phyloP scores from a whole-genome alignment of 2,888 invertebrate species.

The Drosophila atripex region DNA sequence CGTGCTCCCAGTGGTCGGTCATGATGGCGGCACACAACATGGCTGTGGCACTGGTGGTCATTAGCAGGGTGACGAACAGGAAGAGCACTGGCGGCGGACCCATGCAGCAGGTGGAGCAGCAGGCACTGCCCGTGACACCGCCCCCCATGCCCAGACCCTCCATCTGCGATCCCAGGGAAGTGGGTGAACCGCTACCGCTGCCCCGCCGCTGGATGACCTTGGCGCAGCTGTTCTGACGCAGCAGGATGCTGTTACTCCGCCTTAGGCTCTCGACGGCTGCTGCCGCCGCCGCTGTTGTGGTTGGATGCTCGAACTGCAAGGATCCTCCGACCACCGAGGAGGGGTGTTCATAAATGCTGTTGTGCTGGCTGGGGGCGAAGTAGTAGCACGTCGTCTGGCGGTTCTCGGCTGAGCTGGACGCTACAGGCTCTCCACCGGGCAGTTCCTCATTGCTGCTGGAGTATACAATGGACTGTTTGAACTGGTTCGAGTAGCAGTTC shows the following conservation, averaged over 20 bases:
- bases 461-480: constrained; percentile 81
- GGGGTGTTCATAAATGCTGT: constrained; percentile 83
- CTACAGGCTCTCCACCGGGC: constrained; percentile 44
- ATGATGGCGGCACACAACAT: constrained; percentile 93
- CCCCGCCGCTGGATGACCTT: constrained; percentile 80
- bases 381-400: constrained; percentile 81
- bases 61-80: constrained; percentile 85
- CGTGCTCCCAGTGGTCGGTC: constrained; percentile 96
- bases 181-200: constrained; percentile 75
- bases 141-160: constrained; percentile 77
- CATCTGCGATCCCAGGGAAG: constrained; percentile 80
- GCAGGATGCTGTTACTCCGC: constrained; percentile 81
- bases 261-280: constrained; percentile 81
- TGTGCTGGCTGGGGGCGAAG: constrained; percentile 81
- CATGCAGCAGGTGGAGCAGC: constrained; percentile 81
- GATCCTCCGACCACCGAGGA: constrained; percentile 81
- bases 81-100: constrained; percentile 83
- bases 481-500: constrained; percentile 82
- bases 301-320: constrained; percentile 78
- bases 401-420: constrained; percentile 31
- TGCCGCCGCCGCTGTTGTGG: constrained; percentile 80
- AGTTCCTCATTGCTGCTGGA: constrained; percentile 82
- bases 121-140: constrained; percentile 67
- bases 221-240: constrained; percentile 82
- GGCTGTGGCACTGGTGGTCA: constrained; percentile 91